phyloP scores from a whole-genome alignment of 2,888 invertebrate species.

The Subacronicta megacephala region DNA sequence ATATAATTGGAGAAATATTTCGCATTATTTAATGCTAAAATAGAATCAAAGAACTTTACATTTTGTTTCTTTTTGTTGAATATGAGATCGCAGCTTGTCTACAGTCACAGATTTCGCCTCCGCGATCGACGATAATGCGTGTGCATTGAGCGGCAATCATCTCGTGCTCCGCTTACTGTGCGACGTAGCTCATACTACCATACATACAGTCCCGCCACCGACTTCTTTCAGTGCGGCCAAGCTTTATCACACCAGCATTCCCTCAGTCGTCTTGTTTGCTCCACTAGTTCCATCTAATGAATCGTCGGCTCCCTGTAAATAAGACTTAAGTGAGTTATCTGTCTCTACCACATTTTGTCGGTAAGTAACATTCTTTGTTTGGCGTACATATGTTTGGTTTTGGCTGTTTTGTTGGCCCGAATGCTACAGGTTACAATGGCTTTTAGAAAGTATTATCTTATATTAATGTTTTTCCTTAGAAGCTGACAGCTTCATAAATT shows the following conservation, averaged over 20 bases:
- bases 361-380: constrained; percentile 24
- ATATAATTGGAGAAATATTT: too few relatives aligned
- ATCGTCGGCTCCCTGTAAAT: constrained; percentile 37
- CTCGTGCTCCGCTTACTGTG: too few relatives aligned
- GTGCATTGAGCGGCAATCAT: too few relatives aligned
- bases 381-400: constrained; percentile 33
- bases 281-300: constrained; percentile 37
- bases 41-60: too few relatives aligned
- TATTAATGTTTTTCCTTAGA: neutral
- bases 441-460: neutral
- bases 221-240: neutral
- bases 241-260: constrained; percentile 16
- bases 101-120: too few relatives aligned
- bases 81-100: too few relatives aligned
- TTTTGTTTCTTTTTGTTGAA: too few relatives aligned
- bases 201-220: neutral
- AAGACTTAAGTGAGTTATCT: constrained; percentile 49
- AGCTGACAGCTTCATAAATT: too few relatives aligned
- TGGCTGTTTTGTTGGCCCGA: constrained; percentile 14
- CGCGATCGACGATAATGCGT: too few relatives aligned
- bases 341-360: constrained; percentile 32
- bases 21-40: too few relatives aligned
- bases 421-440: constrained; percentile 30
- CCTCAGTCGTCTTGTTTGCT: constrained; percentile 29
- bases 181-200: too few relatives aligned